phyloP scores from a whole-genome alignment of 2,888 invertebrate genomes.

The Phortica okadai region DNA sequence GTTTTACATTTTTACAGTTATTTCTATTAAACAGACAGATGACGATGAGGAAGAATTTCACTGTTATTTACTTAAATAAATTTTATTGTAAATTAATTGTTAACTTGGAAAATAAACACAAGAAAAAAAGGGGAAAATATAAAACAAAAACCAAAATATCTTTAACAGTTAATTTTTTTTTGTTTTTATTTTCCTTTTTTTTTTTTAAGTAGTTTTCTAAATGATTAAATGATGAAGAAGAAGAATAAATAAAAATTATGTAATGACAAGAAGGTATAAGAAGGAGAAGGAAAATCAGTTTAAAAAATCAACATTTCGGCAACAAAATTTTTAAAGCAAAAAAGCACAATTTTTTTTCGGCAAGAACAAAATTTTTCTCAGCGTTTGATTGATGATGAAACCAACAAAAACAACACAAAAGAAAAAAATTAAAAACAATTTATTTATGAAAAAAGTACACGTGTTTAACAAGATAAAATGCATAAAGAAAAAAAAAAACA shows the following conservation, averaged over 20 bases:
- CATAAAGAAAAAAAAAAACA: constrained; percentile 30
- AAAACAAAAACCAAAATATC: neutral
- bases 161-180: neutral
- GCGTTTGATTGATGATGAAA: no score
- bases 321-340: constrained; percentile 37
- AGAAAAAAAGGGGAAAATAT: no score
- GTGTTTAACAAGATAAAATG: constrained; percentile 36
- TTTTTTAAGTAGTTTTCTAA: no score
- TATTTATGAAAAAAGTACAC: no score
- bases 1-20: no score
- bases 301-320: constrained; percentile 62
- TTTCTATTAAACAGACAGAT: no score
- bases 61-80: no score
- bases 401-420: constrained; percentile 42
- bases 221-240: neutral
- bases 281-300: constrained; percentile 35
- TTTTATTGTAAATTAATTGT: no score
- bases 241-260: constrained; percentile 30
- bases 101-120: no score
- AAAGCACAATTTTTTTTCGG: constrained; percentile 33
- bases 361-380: constrained; percentile 44
- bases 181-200: neutral
- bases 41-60: no score
- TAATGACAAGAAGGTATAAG: constrained; percentile 6
- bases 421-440: neutral